Conservation (phyloP, 2,888 invertebrate species). For the Sisyra terminalis region DNA sequence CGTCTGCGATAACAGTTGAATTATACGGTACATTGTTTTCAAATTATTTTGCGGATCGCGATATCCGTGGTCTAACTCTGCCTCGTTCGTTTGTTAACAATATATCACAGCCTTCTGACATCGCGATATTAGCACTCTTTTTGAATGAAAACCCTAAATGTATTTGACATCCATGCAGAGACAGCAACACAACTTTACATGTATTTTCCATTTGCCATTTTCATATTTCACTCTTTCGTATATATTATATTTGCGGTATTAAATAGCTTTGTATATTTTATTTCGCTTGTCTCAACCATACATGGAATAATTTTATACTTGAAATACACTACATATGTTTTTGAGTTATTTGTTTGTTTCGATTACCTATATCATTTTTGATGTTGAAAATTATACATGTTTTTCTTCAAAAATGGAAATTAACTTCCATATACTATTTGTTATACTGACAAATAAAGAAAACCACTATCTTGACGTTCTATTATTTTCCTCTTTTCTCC, state of each 20-base stretch:
- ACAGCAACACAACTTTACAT: no score
- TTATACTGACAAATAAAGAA: no score
- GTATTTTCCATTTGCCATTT: no score
- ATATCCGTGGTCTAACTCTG: not conserved
- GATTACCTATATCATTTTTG: not conserved
- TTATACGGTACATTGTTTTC: slow-evolving; percentile 25
- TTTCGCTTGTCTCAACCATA: not conserved
- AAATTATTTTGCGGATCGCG: slow-evolving; percentile 19
- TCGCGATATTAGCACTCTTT: slow-evolving; percentile 3
- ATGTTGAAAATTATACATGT: no score
- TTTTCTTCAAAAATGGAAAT: no score
- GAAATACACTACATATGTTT: slow-evolving; percentile 3
- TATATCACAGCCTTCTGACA: slow-evolving; percentile 3
- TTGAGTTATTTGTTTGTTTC: slow-evolving; percentile 3
- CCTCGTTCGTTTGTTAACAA: slow-evolving; percentile 3
- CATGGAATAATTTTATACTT: slow-evolving; percentile 3
- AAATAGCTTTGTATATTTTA: not conserved
- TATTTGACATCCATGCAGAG: no score
- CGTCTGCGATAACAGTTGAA: slow-evolving; percentile 21
- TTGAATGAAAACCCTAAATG: not conserved
- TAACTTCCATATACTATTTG: no score
- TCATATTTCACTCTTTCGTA: no score
- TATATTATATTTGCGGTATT: not conserved
- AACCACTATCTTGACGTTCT: no score
- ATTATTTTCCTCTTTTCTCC: no score